Base-by-base conservation (phyloP, 2,797 vertebrate species). In the Sebastes nivosus region DNA sequence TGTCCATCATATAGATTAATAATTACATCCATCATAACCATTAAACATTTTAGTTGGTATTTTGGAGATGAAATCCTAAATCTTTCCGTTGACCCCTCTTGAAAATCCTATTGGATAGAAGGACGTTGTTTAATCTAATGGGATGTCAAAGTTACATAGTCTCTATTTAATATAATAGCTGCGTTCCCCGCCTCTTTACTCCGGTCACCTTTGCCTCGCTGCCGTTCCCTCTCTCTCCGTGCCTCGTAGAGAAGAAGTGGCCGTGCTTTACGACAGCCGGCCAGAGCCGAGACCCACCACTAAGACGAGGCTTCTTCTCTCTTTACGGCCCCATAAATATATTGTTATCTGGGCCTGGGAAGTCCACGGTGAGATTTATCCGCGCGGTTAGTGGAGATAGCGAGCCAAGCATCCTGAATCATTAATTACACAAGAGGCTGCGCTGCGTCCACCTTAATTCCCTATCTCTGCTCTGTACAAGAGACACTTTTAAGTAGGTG, bases 241-340 rank as follows among this genome's bases (percentile, higher is more conserved):
- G 2, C 36, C 83, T 78, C 64, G 8, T 11, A 20, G 70, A 87
- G 74, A 74, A 83, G 74, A 85, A 82, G 76, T 69, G 54, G 58
- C 38, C 58, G 4, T 88, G 89, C 85, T 95, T 95, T 95, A 94
- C 87, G 84, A 89, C 81, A 66, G 65, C 73, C 65, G 34, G 57
- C 75, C 85, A 69, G 79, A 89, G 77, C 89, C 11, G 67, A 86
- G 92, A 90, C 90, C 87, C 86, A 80, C 94, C 91, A 60, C 90
- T 70, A 75, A 92, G 91, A 89, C 76, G 87, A 89, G 89, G 86
- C 84, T 87, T 57, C 83, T 85, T 80, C 87, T 82, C 78, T 86
- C 88, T 95, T 95, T 95, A 95, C 91, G 25, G 89, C 90, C 90
- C 85, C 93, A 95, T 95, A 96, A 96, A 96, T 96, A 95, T 93